Evolutionary conservation across 2,113 vertebrate genomes (phyloP).

Genomic region (Galemys pyrenaicus): DNA sequence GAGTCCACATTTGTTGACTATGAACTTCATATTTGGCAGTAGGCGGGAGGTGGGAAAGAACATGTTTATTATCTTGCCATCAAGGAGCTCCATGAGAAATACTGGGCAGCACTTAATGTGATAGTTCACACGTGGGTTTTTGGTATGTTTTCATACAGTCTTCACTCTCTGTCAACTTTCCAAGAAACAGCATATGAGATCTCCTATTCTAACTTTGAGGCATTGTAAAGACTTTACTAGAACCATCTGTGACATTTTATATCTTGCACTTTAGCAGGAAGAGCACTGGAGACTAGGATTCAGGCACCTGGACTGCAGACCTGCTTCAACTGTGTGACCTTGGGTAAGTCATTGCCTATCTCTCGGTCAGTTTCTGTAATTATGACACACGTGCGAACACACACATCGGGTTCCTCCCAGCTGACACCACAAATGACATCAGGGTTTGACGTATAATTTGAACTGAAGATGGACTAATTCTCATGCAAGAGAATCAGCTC

Average conservation of each 20-base stretch:
- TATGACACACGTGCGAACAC: neutral
- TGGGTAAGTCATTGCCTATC: neutral
- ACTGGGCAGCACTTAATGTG: neutral
- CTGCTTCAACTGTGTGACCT: neutral
- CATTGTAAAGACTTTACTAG: neutral
- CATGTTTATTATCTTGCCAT: neutral
- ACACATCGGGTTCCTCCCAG: neutral
- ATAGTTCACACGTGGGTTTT: neutral
- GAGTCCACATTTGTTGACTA: neutral
- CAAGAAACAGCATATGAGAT: neutral
- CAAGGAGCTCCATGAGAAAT: neutral
- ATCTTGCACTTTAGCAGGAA: neutral
- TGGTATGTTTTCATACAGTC: neutral
- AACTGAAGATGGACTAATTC: neutral
- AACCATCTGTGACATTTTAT: neutral
- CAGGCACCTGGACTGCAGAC: neutral
- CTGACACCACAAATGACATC: neutral
- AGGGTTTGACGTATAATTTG: neutral
- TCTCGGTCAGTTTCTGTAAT: neutral
- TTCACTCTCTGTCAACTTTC: neutral
- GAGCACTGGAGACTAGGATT: neutral
- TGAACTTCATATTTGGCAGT: neutral
- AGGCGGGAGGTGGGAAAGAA: neutral
- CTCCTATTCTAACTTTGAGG: neutral
- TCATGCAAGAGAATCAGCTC: neutral